phyloP scores from a whole-genome alignment of 1,140 invertebrate genomes.

The Campoletis sonorensis region DNA sequence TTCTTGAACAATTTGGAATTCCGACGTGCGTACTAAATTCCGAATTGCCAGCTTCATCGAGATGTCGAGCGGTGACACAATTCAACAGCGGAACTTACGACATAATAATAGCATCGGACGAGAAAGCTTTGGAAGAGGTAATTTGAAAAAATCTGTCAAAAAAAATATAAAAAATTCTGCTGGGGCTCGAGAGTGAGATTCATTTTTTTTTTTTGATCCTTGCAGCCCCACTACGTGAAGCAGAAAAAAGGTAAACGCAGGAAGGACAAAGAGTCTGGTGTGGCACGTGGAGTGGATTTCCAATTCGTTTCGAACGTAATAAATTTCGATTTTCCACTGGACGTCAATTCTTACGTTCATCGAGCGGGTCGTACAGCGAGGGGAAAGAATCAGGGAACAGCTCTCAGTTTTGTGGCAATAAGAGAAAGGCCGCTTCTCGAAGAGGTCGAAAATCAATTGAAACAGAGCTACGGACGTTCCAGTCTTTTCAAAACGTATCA shows the following conservation, averaged over 20 bases:
- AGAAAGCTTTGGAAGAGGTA: slow-evolving; percentile 86
- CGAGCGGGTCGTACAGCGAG: slow-evolving; percentile 95
- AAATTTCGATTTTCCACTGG: slow-evolving; percentile 97
- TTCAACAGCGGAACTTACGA: slow-evolving; percentile 97
- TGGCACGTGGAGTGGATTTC: slow-evolving; percentile 98
- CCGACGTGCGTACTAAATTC: slow-evolving; percentile 96
- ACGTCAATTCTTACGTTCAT: slow-evolving; percentile 94
- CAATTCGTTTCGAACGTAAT: slow-evolving; percentile 98
- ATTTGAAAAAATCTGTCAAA: background rate
- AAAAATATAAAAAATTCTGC: too few species aligned
- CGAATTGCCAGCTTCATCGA: slow-evolving; percentile 93
- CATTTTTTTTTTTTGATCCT: slow-evolving; percentile 43
- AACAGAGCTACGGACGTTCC: slow-evolving; percentile 77
- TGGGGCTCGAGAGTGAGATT: too few species aligned
- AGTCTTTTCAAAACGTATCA: slow-evolving; percentile 89
- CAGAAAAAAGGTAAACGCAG: slow-evolving; percentile 81
- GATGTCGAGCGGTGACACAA: slow-evolving; percentile 96
- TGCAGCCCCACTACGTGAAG: slow-evolving; percentile 67
- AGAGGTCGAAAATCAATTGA: slow-evolving; percentile 86
- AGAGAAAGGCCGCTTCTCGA: slow-evolving; percentile 87
- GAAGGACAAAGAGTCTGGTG: slow-evolving; percentile 95
- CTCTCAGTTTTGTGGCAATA: slow-evolving; percentile 93
- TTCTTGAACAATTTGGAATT: slow-evolving; percentile 97
- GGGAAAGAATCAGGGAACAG: slow-evolving; percentile 95
- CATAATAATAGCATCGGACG: slow-evolving; percentile 98